Conservation (phyloP, 2,888 invertebrate species). For the Apodemia duryi region DNA sequence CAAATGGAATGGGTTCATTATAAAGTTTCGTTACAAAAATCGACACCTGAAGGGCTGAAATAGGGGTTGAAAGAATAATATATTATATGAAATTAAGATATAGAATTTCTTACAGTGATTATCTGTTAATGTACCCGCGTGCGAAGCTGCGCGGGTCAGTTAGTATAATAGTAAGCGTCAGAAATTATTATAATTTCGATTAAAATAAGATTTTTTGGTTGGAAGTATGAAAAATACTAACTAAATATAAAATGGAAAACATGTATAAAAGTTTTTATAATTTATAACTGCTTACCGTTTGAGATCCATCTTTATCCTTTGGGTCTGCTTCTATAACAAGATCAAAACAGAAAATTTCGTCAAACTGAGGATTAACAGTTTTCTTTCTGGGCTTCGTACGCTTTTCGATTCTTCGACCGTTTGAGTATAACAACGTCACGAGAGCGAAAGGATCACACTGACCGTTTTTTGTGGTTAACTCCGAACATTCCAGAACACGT, state of each 20-base stretch:
- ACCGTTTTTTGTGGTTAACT: constrained; percentile 92
- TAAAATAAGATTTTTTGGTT: too few species aligned
- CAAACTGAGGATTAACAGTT: constrained; percentile 93
- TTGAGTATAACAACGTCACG: constrained; percentile 88
- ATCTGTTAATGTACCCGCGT: too few species aligned
- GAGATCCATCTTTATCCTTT: constrained; percentile 73
- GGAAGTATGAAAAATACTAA: constrained; percentile 8
- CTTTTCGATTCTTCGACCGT: constrained; percentile 87
- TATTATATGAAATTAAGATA: too few species aligned
- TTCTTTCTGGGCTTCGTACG: constrained; percentile 93
- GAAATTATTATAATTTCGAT: too few species aligned
- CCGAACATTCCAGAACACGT: constrained; percentile 90
- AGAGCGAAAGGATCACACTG: constrained; percentile 94
- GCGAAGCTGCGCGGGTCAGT: too few species aligned
- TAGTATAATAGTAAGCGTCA: too few species aligned
- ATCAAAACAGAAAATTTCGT: constrained; percentile 91
- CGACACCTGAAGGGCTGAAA: too few species aligned
- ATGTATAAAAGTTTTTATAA: not conserved
- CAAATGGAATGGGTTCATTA: too few species aligned
- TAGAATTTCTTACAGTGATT: too few species aligned
- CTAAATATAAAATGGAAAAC: not conserved
- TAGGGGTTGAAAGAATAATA: too few species aligned
- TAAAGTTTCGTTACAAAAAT: too few species aligned
- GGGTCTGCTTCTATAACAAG: constrained; percentile 79
- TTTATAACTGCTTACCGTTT: constrained; percentile 63